Evolutionary conservation across 2,888 invertebrate genomes (phyloP).

Genomic region (Cepaea hortensis): DNA sequence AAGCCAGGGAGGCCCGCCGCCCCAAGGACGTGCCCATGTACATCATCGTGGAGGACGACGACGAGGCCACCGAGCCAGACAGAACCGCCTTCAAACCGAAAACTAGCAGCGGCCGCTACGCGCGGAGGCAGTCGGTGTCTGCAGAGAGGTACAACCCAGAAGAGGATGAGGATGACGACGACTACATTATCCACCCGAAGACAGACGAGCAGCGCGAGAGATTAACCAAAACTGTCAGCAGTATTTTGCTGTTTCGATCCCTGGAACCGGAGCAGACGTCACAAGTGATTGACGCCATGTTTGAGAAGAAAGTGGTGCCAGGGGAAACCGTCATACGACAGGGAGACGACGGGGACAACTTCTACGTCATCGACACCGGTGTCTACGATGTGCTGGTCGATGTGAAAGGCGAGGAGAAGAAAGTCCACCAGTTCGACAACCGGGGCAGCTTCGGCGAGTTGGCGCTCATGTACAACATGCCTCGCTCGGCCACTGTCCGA

Average conservation of each 20-base stretch:
- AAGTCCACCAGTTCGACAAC: conserved; percentile 74
- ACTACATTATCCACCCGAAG: conserved; percentile 73
- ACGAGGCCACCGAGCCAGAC: conserved; percentile 74
- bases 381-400: conserved; percentile 72
- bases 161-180: conserved; percentile 71
- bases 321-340: conserved; percentile 75
- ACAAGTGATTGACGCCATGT: conserved; percentile 77
- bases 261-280: conserved; percentile 75
- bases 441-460: conserved; percentile 76
- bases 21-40: conserved; percentile 75
- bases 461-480: conserved; percentile 76
- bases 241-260: conserved; percentile 74
- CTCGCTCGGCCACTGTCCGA: conserved; percentile 75
- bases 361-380: conserved; percentile 76
- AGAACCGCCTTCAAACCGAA: conserved; percentile 66
- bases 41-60: conserved; percentile 74
- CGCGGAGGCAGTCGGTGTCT: conserved; percentile 75
- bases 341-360: conserved; percentile 77
- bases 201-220: conserved; percentile 74
- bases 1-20: conserved; percentile 68
- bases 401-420: conserved; percentile 69
- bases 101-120: conserved; percentile 64
- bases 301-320: conserved; percentile 72
- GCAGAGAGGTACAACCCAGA: conserved; percentile 76
- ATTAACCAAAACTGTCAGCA: conserved; percentile 71